Evolutionary conservation across 1,140 invertebrate genomes (phyloP).

Genomic region (Bradysia coprophila): DNA sequence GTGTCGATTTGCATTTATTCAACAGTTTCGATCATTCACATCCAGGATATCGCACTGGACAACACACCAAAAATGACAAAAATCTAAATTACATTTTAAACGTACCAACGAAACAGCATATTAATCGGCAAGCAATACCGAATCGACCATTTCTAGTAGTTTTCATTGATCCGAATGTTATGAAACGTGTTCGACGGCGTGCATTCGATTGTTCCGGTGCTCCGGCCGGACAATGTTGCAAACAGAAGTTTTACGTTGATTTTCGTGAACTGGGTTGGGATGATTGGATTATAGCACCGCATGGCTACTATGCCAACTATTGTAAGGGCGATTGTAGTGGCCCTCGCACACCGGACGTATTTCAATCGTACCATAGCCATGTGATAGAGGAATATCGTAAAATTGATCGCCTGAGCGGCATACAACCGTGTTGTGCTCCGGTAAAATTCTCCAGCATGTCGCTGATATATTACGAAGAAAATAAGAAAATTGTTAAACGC

Average conservation of each 20-base stretch:
- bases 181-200: slow-evolving; percentile 49
- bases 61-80: neutral
- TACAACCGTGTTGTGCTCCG: slow-evolving; percentile 85
- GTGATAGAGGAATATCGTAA: slow-evolving; percentile 76
- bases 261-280: slow-evolving; percentile 85
- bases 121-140: slow-evolving; percentile 10
- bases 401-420: slow-evolving; percentile 48
- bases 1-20: slow-evolving; percentile 37
- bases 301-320: slow-evolving; percentile 85
- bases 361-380: slow-evolving; percentile 72
- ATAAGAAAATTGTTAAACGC: slow-evolving; percentile 80
- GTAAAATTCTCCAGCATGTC: slow-evolving; percentile 83
- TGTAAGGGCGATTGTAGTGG: slow-evolving; percentile 72
- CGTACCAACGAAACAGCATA: neutral
- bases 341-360: slow-evolving; percentile 59
- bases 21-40: neutral
- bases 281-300: slow-evolving; percentile 85
- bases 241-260: slow-evolving; percentile 77
- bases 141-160: slow-evolving; percentile 71
- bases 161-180: slow-evolving; percentile 40
- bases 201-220: slow-evolving; percentile 65
- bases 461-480: slow-evolving; percentile 81
- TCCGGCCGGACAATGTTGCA: slow-evolving; percentile 66
- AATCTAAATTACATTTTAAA: neutral
- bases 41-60: neutral